Percentiles rank a stretch among this genome's conserved stretches.
phyloP scores from a whole-genome alignment of 2,797 vertebrate genomes.

The Somateria mollissima region DNA sequence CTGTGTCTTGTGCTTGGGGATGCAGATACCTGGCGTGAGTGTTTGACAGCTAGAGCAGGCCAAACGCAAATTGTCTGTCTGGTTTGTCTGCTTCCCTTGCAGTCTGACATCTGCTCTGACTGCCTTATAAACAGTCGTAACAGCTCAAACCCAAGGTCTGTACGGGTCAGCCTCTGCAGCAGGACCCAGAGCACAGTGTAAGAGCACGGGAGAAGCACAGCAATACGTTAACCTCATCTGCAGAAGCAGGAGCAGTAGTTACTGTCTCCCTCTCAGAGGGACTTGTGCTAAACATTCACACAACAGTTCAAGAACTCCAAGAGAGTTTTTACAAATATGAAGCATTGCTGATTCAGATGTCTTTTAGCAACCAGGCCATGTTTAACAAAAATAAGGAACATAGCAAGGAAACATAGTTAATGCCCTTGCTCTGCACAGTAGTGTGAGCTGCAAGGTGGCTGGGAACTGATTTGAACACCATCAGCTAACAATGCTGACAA shows the following conservation, averaged over 20 bases:
- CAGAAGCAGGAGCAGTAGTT: background rate
- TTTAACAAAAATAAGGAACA: background rate
- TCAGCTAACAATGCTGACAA: fast-evolving
- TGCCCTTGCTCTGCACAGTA: background rate
- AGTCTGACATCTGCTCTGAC: background rate
- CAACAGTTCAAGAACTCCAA: background rate
- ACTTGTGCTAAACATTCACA: background rate
- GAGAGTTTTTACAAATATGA: background rate
- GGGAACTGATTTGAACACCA: fast-evolving
- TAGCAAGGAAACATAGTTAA: fast-evolving
- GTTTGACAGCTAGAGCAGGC: background rate
- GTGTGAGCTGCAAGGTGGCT: background rate
- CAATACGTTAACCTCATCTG: background rate
- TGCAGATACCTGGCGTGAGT: background rate
- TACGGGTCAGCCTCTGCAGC: background rate
- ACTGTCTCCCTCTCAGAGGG: background rate
- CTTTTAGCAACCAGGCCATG: background rate
- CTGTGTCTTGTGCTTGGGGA: background rate
- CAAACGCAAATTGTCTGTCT: background rate
- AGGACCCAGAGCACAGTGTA: background rate
- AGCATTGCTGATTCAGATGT: background rate
- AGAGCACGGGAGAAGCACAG: background rate
- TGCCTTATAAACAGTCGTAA: background rate
- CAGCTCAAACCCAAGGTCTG: background rate
- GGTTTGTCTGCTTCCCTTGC: background rate